Evolutionary conservation across 2,888 invertebrate species (phyloP), one percentile per base, ranked within the genome.

Genomic region (Drosophila greeni): DNA sequence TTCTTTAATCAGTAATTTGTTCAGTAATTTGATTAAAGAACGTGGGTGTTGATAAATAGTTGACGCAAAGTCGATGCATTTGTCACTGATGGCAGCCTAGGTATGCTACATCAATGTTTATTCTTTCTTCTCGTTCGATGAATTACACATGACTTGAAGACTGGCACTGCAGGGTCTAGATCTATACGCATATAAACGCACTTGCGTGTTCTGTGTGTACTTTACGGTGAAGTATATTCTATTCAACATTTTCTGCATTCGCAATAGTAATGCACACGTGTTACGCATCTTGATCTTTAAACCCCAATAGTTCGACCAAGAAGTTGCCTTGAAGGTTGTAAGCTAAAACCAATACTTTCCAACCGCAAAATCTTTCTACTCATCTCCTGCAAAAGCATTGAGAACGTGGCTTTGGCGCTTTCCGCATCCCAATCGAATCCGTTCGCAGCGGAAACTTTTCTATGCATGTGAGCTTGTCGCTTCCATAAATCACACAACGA

Each of bases 401-500:
- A 20, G 29, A 39, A 31, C 23, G 23, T 31, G 31, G 39, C 55
- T 59, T 20, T 54, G 16, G 55, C 18, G 1, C 48, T 51, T 54
- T 36, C 29, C 20, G 16, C 37, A 33, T 62, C 11, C 47, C 66
- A 20, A 31, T 37, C n/a, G 3, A 49, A 34, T 42, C 23, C 33
- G 14, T 12, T 39, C 14, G 39, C 42, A 36, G n/a, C 18, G 54
- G 5, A 68, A 55, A 49, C 37, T 36, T 20, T 66, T 52, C 73
- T 62, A 69, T 56, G 73, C 71, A 82, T 61, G 65, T 34, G 42
- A 9, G 53, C 36, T 67, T 77, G 64, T 75, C 42, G 43, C 36
- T 65, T 53, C 36, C 62, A 84, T 81, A 81, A 84, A 81, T 81
- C 84, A 76, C 60, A 61, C 8, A 40, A 20, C 54, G 72, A 57